Conservation (phyloP, 2,888 invertebrate species). For the Nomada lathburiana region DNA sequence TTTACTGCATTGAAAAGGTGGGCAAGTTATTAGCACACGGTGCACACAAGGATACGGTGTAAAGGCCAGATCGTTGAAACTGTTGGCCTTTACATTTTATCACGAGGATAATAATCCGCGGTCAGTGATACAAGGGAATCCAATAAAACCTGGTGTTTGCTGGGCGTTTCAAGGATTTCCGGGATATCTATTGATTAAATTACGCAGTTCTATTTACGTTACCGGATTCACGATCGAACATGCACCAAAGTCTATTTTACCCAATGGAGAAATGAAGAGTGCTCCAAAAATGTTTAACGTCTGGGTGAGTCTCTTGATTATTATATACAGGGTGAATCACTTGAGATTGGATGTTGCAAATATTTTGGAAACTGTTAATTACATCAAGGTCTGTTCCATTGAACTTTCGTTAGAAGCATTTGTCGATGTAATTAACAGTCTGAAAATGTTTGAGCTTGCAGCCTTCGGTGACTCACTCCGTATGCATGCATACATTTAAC, state of each 20-base stretch:
- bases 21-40: constrained; percentile 92
- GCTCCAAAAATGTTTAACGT: constrained; percentile 96
- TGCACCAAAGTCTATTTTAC: constrained; percentile 92
- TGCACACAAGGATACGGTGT: constrained; percentile 95
- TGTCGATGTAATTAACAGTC: no score
- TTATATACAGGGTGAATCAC: no score
- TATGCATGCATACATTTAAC: neutral
- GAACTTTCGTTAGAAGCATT: no score
- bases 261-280: constrained; percentile 94
- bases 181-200: constrained; percentile 93
- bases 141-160: constrained; percentile 95
- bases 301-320: constrained; percentile 86
- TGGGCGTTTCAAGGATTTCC: constrained; percentile 98
- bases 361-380: no score
- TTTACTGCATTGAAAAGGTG: constrained; percentile 85
- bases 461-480: no score
- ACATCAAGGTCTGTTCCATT: no score
- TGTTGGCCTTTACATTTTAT: constrained; percentile 96
- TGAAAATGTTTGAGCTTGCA: no score
- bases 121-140: constrained; percentile 93
- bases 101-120: constrained; percentile 94
- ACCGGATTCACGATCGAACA: constrained; percentile 96
- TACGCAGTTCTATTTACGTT: constrained; percentile 90
- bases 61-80: constrained; percentile 91
- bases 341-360: no score